Evolutionary conservation across 2,888 invertebrate species (phyloP).

Genomic region (Apodemia zela): DNA sequence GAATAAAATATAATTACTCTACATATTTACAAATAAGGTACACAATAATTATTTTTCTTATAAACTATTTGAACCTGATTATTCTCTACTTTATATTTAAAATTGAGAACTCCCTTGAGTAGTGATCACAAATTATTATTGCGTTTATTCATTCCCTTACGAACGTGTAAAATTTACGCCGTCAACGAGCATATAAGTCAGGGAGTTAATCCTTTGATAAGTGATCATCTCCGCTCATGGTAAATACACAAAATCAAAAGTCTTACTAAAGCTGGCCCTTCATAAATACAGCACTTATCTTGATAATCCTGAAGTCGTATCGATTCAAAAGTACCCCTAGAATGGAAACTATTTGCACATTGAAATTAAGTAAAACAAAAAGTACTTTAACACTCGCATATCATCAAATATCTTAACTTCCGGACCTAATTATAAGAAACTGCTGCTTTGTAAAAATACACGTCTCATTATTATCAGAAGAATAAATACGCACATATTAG

Average conservation of each 20-base stretch:
- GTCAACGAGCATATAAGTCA: not conserved
- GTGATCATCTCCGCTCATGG: not conserved
- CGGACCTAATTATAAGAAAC: not conserved
- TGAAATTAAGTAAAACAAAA: not conserved
- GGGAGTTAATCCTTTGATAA: not conserved
- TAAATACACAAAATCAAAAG: too few species aligned
- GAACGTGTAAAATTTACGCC: not conserved
- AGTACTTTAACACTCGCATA: too few species aligned
- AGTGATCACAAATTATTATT: constrained; percentile 8
- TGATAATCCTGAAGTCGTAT: not conserved
- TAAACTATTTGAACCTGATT: constrained; percentile 6
- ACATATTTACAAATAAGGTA: constrained; percentile 3
- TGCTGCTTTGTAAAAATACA: not conserved
- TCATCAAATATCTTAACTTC: too few species aligned
- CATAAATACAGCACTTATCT: too few species aligned
- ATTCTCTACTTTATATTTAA: constrained; percentile 1
- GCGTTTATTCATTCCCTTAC: not conserved
- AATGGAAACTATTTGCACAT: not conserved
- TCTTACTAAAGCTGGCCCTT: too few species aligned
- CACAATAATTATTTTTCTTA: constrained; percentile 7
- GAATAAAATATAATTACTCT: not conserved
- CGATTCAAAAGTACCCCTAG: not conserved
- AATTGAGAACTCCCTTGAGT: constrained; percentile 2
- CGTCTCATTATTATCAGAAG: not conserved
- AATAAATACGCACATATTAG: not conserved